Conservation (phyloP, 2,888 invertebrate genomes). For the Eristalis intricaria region DNA sequence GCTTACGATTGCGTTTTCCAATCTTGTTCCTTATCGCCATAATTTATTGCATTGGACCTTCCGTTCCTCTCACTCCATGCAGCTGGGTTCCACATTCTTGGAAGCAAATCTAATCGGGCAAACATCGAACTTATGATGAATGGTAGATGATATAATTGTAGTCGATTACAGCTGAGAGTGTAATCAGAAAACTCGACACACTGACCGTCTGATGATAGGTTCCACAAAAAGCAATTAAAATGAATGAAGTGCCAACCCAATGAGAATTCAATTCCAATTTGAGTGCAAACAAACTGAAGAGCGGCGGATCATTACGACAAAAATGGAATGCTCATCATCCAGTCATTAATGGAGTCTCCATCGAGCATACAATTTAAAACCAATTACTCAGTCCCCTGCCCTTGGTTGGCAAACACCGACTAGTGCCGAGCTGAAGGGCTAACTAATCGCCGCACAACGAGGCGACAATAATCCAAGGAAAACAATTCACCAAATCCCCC, state of each 20-base stretch:
- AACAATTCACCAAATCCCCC: neutral
- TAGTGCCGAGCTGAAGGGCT: neutral
- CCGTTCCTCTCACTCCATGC: too few species aligned
- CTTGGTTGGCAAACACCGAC: neutral
- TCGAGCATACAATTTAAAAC: neutral
- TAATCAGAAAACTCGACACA: neutral
- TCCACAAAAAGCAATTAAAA: neutral
- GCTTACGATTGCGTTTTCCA: too few species aligned
- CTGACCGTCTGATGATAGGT: too few species aligned
- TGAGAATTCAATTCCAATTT: neutral
- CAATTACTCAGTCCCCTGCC: neutral
- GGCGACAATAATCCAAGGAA: neutral
- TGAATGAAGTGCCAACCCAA: neutral
- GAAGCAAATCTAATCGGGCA: too few species aligned
- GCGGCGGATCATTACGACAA: neutral
- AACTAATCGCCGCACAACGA: slow-evolving; percentile 1
- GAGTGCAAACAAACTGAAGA: neutral
- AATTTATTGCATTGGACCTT: too few species aligned
- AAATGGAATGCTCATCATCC: neutral
- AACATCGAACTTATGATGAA: too few species aligned
- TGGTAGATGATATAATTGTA: too few species aligned
- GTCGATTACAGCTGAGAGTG: neutral
- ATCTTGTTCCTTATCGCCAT: too few species aligned
- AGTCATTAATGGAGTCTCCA: neutral
- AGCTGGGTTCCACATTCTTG: too few species aligned